Conservation (phyloP, 2,888 invertebrate genomes). For the Enchytraeus crypticus region DNA sequence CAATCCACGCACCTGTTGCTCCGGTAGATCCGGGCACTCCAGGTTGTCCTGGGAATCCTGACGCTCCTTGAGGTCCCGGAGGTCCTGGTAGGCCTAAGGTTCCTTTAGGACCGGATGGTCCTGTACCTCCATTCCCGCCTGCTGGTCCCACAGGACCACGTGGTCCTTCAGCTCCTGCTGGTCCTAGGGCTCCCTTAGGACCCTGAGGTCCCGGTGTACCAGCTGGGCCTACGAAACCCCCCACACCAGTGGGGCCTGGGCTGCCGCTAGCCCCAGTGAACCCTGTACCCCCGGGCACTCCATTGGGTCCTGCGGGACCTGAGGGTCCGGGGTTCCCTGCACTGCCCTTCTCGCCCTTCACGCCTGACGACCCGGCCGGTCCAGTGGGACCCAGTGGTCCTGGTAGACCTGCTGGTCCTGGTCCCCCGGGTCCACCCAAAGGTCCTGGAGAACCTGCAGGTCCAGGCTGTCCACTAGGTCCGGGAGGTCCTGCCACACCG, state of each 20-base stretch:
- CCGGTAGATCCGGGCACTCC: too few species aligned
- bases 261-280: slow-evolving; percentile 11
- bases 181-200: slow-evolving; percentile 6
- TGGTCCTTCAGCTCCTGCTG: slow-evolving; percentile 18
- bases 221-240: slow-evolving; percentile 8
- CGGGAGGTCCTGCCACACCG: too few species aligned
- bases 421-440: slow-evolving; percentile 21
- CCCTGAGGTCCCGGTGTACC: slow-evolving; percentile 20
- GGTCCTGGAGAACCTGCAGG: slow-evolving; percentile 57
- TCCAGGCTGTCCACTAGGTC: slow-evolving; percentile 11
- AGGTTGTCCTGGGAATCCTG: too few species aligned
- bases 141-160: slow-evolving; percentile 7
- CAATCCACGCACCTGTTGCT: too few species aligned
- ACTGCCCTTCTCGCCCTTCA: slow-evolving; percentile 6
- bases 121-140: slow-evolving; percentile 11
- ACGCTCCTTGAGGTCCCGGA: too few species aligned
- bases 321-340: slow-evolving; percentile 11
- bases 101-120: slow-evolving; percentile 7
- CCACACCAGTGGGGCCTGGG: slow-evolving; percentile 5
- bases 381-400: slow-evolving; percentile 17
- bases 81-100: slow-evolving; percentile 1
- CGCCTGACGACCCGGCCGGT: slow-evolving; percentile 14
- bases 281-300: slow-evolving; percentile 13
- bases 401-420: slow-evolving; percentile 13
- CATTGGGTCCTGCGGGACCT: slow-evolving; percentile 7